Base-by-base conservation (phyloP, 2,113 vertebrate genomes). In the Himantopus leucocephalus region DNA sequence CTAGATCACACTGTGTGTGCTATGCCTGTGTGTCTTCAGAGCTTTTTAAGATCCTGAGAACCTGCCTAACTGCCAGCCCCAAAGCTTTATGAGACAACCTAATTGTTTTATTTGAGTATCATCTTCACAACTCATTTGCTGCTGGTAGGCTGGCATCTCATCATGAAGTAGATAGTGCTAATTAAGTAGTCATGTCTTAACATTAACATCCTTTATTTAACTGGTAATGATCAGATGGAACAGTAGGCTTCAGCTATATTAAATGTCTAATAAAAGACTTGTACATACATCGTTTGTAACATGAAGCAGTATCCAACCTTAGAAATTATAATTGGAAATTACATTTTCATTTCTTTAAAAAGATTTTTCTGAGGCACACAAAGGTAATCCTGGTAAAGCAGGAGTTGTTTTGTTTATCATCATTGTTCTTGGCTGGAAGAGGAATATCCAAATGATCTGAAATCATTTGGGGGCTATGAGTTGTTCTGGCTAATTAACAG, bases 161-260 rank as follows among this genome's bases (percentile, higher is more conserved):
- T 80, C n/a, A 63, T 55, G 70, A 84, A 92, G 39, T n/a, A 91
- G 63, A 62, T 29, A 55, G 27, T 64, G 55, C 15, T 93, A 90
- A 93, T 88, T 81, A 95, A 93, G 39, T 92, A 89, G 55, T 67
- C 59, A 74, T 63, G n/a, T 52, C 47, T 68, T 85, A 93, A 85
- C 35, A 66, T 81, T 87, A 81, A 41, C 32, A 63, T 55, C 15
- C 30, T 74, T 92, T 91, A 63, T 90, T 88, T 94, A 77, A 79
- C 52, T 91, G n/a, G n/a, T 83, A 94, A 83, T 71, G 21, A 90
- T 74, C 27, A 64, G n/a, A 90, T 80, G 17, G 39, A 85, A 79
- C 15, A 72, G n/a, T 78, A 68, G 37, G 41, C 62, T 72, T 62
- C 70, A 85, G 17, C 26, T 68, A 4, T 29, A 47, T 77, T 63